phyloP scores from a whole-genome alignment of 2,797 vertebrate species.

The Etheostoma perlongum region DNA sequence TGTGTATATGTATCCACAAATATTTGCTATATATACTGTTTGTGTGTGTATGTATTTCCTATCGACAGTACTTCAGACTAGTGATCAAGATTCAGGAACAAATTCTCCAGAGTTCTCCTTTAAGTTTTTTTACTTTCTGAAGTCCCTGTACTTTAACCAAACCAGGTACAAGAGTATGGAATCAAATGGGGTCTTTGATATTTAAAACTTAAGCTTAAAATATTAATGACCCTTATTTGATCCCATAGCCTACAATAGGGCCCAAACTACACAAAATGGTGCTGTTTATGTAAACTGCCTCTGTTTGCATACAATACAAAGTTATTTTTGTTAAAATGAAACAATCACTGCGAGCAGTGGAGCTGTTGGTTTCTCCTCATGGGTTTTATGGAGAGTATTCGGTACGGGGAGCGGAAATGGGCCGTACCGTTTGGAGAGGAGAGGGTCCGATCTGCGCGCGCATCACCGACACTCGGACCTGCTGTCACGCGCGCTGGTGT shows the following conservation, averaged over 20 bases:
- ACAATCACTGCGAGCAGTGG: neutral
- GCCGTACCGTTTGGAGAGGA: conserved; percentile 11
- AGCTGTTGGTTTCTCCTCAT: neutral
- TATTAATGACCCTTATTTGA: no score
- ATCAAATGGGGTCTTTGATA: no score
- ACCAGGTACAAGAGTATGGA: neutral
- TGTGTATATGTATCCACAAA: no score
- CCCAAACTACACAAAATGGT: no score
- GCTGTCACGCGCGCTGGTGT: neutral
- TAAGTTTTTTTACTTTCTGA: neutral
- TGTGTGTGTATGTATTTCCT: no score
- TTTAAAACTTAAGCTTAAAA: no score
- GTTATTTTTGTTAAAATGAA: neutral
- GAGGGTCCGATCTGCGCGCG: conserved; percentile 17
- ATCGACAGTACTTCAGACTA: no score
- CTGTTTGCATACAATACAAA: neutral
- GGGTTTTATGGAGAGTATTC: neutral
- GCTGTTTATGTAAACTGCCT: no score
- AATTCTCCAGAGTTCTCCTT: no score
- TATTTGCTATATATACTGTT: no score
- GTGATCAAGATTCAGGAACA: no score
- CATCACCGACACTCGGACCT: neutral
- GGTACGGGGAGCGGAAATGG: conserved; percentile 39
- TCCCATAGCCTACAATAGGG: no score
- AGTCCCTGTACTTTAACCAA: neutral